These are phyloP conservation scores for Limnephilus rhombicus DNA, from an alignment of 2,888 invertebrate species.

Conservation along the genomic window DNA sequence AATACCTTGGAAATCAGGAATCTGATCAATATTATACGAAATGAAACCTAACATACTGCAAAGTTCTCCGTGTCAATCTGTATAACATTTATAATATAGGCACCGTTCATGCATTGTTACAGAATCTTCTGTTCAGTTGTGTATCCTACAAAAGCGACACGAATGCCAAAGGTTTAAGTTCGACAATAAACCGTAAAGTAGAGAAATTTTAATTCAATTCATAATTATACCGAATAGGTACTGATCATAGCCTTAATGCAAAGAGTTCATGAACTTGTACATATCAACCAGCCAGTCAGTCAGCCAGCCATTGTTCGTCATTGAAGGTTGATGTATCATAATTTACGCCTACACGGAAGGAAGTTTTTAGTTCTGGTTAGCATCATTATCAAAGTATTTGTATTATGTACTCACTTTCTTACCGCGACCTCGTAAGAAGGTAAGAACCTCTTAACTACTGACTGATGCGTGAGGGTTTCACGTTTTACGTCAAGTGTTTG, in stretches of 20 bases:
- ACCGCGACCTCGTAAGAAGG: background rate
- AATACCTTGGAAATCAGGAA: background rate
- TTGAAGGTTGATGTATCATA: constrained; percentile 23
- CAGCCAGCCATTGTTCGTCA: constrained; percentile 10
- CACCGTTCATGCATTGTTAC: background rate
- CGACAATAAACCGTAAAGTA: background rate
- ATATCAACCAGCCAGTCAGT: background rate
- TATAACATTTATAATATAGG: background rate
- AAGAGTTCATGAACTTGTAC: constrained; percentile 28
- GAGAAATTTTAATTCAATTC: background rate
- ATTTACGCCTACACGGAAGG: constrained; percentile 28
- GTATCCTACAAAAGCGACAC: background rate
- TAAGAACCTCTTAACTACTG: background rate
- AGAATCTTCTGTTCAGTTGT: background rate
- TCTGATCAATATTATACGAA: background rate
- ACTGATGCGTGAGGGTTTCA: background rate
- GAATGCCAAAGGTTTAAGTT: background rate
- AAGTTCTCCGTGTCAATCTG: background rate
- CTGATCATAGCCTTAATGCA: constrained; percentile 17
- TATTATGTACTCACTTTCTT: constrained; percentile 5
- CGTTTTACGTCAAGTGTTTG: constrained; percentile 2
- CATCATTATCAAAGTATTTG: constrained; percentile 11
- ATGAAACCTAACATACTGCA: background rate
- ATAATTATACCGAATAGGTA: constrained; percentile 9
- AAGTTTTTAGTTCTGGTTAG: constrained; percentile 32